Evolutionary conservation across 2,797 vertebrate genomes (phyloP).

Genomic region (Sebastes variabilis): DNA sequence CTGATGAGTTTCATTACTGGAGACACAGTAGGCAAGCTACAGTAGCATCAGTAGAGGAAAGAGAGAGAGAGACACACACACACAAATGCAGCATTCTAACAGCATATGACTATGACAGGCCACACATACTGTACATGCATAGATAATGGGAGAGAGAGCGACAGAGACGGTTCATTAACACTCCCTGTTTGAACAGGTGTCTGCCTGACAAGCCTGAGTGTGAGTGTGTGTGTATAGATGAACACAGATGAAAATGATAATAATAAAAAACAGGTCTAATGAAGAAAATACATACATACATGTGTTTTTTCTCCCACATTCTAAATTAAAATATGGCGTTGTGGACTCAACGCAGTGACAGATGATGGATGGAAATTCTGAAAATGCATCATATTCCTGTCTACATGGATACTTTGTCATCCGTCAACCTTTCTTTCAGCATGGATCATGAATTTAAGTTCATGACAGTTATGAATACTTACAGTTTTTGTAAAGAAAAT

Average conservation of each 20-base stretch:
- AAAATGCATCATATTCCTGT: background rate
- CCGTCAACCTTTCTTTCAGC: background rate
- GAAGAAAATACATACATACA: too few species aligned
- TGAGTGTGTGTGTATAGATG: constrained; percentile 33
- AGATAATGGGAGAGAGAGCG: background rate
- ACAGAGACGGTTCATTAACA: constrained; percentile 71
- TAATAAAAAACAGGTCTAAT: too few species aligned
- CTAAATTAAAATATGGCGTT: background rate
- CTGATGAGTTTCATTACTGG: constrained; percentile 30
- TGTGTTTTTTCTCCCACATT: background rate
- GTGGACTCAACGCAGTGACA: background rate
- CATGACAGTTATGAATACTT: background rate
- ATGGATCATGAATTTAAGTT: background rate
- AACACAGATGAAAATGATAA: too few species aligned
- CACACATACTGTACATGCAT: constrained; percentile 38
- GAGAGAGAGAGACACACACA: background rate
- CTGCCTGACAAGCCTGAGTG: constrained; percentile 57
- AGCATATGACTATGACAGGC: constrained; percentile 16
- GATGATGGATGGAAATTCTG: background rate
- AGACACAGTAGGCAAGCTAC: constrained; percentile 35
- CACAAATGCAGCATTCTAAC: background rate
- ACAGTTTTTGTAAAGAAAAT: background rate
- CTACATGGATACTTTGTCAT: background rate
- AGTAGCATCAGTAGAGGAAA: constrained; percentile 36
- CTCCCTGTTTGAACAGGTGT: constrained; percentile 83